A percentile compares a stretch with the other conserved stretches of the same genome.
These are phyloP conservation scores for Python bivittatus DNA, from an alignment of 2,113 vertebrate species.

Conservation along the genomic window DNA sequence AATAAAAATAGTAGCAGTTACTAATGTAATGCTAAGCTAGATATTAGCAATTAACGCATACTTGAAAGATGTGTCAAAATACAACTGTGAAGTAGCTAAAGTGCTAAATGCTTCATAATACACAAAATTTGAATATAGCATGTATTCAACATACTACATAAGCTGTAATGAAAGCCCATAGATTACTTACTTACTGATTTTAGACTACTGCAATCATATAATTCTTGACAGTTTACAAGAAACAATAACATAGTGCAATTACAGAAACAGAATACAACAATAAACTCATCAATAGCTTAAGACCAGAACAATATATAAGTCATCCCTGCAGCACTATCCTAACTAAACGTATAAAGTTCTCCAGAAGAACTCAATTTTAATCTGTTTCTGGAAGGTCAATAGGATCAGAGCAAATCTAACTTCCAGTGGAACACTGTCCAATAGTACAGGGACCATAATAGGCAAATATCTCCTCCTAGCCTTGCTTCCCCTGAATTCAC, in stretches of 20 bases:
- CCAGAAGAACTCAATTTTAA: neutral
- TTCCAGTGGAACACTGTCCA: neutral
- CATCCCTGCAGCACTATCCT: neutral
- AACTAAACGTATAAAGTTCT: neutral
- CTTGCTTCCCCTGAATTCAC: neutral
- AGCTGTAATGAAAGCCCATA: neutral
- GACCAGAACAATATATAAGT: neutral
- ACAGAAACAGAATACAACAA: neutral
- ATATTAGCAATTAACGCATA: neutral
- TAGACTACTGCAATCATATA: neutral
- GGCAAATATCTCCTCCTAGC: neutral
- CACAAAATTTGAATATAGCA: neutral
- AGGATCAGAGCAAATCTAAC: neutral
- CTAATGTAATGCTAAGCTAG: neutral
- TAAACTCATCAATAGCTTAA: neutral
- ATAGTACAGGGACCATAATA: neutral
- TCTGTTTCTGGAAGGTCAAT: neutral
- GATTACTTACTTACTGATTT: neutral
- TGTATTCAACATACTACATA: no score
- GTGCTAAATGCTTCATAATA: neutral
- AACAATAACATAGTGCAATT: neutral
- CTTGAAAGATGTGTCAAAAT: neutral
- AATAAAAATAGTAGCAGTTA: neutral
- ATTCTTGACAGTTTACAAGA: neutral
- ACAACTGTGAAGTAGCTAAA: rapidly evolving